These are phyloP conservation scores for Thecophora atra DNA, from an alignment of 2,888 invertebrate species.

Conservation along the genomic window DNA sequence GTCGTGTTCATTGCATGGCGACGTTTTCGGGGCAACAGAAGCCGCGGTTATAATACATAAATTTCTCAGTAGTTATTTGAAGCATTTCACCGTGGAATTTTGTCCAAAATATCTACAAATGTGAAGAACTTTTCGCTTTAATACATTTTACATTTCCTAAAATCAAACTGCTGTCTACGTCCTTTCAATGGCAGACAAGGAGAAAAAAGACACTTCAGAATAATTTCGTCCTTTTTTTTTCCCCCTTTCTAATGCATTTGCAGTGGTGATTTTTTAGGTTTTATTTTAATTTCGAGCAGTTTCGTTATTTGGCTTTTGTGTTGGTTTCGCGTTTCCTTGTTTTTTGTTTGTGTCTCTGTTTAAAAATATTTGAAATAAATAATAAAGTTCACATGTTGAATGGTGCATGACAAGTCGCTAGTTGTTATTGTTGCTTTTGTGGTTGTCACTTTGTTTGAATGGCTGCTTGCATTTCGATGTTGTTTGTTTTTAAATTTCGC, in stretches of 20 bases:
- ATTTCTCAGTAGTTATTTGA: too few species aligned
- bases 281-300: background rate
- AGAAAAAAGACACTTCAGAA: too few species aligned
- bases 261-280: background rate
- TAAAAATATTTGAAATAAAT: conserved; percentile 13
- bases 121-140: too few species aligned
- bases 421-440: conserved; percentile 25
- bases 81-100: too few species aligned
- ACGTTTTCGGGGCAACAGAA: background rate
- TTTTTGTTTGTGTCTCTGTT: background rate
- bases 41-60: too few species aligned
- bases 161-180: too few species aligned
- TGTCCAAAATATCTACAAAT: too few species aligned
- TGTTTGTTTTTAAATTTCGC: background rate
- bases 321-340: background rate
- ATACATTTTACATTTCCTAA: too few species aligned
- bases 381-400: conserved; percentile 31
- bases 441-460: background rate
- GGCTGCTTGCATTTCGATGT: background rate
- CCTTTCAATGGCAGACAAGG: too few species aligned
- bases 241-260: too few species aligned
- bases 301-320: background rate
- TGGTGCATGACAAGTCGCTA: conserved; percentile 23
- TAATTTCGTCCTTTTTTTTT: too few species aligned
- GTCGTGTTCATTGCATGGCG: background rate